A percentile compares a stretch with the other conserved stretches of the same genome.
Evolutionary conservation across 2,888 invertebrate genomes (phyloP).

Genomic region (Clostera curtula): DNA sequence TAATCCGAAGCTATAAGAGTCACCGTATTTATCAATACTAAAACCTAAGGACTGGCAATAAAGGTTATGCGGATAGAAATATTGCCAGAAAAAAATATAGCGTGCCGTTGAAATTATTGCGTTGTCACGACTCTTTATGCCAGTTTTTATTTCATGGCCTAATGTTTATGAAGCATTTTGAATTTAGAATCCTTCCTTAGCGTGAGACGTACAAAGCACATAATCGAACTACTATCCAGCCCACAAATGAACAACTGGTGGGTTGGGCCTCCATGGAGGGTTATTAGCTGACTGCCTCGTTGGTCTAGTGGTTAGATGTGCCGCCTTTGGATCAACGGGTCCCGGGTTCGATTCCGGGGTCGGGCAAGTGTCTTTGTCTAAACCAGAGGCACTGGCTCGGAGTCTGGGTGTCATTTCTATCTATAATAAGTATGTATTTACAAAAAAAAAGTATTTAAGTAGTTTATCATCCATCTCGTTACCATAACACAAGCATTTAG

Average conservation of each 20-base stretch:
- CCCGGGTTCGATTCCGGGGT: too few relatives aligned
- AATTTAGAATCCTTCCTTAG: constrained; percentile 18
- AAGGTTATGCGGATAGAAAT: constrained; percentile 26
- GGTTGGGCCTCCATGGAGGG: too few relatives aligned
- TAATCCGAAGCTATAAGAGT: constrained; percentile 16
- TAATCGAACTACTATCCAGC: constrained; percentile 5
- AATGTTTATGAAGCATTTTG: constrained; percentile 13
- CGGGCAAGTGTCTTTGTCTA: too few relatives aligned
- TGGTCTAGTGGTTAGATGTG: too few relatives aligned
- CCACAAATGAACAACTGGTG: background rate
- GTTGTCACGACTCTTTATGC: constrained; percentile 25
- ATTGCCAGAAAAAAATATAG: constrained; percentile 36
- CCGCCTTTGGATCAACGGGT: too few relatives aligned
- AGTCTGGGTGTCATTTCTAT: too few relatives aligned
- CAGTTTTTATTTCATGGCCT: constrained; percentile 17
- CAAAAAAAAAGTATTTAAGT: too few relatives aligned
- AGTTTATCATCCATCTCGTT: too few relatives aligned
- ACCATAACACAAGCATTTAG: too few relatives aligned
- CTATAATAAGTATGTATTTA: too few relatives aligned
- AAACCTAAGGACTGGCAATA: constrained; percentile 17
- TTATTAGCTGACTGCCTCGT: too few relatives aligned
- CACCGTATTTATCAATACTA: constrained; percentile 4
- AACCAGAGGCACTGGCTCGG: too few relatives aligned
- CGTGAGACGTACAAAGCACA: constrained; percentile 7
- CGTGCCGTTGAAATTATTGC: constrained; percentile 34